Conservation (phyloP, 1,140 invertebrate species). For the Tenebrio molitor region DNA sequence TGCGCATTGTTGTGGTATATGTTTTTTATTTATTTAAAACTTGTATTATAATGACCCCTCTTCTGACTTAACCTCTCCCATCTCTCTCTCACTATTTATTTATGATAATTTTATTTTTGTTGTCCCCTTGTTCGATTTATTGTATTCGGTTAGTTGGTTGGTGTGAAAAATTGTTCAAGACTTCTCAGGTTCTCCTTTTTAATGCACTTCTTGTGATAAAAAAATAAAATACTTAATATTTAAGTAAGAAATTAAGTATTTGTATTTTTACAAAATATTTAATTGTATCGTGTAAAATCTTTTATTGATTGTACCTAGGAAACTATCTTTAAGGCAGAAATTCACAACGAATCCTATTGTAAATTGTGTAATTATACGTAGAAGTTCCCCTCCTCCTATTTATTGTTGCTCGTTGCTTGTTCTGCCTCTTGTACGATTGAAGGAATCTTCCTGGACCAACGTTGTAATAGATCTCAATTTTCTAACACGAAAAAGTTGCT, state of each 20-base stretch:
- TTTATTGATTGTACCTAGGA: conserved; percentile 54
- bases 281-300: conserved; percentile 53
- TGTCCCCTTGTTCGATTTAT: conserved; percentile 41
- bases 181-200: conserved; percentile 41
- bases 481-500: conserved; percentile 40
- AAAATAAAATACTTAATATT: conserved; percentile 64
- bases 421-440: conserved; percentile 18
- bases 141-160: conserved; percentile 38
- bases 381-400: not conserved
- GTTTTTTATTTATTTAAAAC: conserved; percentile 47
- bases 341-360: conserved; percentile 43
- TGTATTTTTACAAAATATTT: conserved; percentile 63
- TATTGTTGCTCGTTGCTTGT: conserved; percentile 2
- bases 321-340: conserved; percentile 20
- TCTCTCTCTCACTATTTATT: conserved; percentile 42
- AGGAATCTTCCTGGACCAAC: conserved; percentile 33
- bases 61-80: not conserved
- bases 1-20: conserved; percentile 52
- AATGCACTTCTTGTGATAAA: conserved; percentile 58
- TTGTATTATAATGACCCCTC: conserved; percentile 26
- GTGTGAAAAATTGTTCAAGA: conserved; percentile 37
- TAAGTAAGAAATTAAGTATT: conserved; percentile 62
- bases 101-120: conserved; percentile 46
- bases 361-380: conserved; percentile 29
- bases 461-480: conserved; percentile 41